phyloP scores from a whole-genome alignment of 2,113 vertebrate species.

The Acanthochromis polyacanthus region DNA sequence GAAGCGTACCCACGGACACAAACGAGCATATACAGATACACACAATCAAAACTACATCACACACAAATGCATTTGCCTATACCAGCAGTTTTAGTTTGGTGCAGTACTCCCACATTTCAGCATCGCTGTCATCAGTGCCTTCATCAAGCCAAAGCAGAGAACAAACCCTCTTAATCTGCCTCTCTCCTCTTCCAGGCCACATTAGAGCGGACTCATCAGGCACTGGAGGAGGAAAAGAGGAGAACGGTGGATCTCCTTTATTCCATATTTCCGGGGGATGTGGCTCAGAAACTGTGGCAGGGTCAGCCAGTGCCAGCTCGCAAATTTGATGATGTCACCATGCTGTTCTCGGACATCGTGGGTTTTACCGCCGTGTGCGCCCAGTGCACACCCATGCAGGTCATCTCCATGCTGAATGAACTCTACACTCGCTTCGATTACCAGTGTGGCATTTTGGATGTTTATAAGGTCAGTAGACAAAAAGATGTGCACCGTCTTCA shows the following conservation, averaged over 20 bases:
- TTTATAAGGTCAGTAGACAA: constrained; percentile 93
- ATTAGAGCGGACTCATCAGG: constrained; percentile 94
- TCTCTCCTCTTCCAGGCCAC: constrained; percentile 84
- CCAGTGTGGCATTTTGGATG: constrained; percentile 97
- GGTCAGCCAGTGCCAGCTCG: constrained; percentile 94
- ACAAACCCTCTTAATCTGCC: constrained; percentile 29
- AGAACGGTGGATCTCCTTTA: constrained; percentile 97
- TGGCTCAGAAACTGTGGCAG: constrained; percentile 98
- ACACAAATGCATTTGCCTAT: constrained; percentile 19
- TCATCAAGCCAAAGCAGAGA: constrained; percentile 33
- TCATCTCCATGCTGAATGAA: constrained; percentile 99
- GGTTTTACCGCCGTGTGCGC: constrained; percentile 98
- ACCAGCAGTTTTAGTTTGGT: constrained; percentile 41
- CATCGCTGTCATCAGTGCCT: constrained; percentile 15
- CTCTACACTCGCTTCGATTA: constrained; percentile 98
- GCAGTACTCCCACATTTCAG: constrained; percentile 48
- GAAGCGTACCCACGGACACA: constrained; percentile 37
- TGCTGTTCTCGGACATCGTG: constrained; percentile 99
- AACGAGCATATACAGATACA: constrained; percentile 33
- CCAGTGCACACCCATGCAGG: constrained; percentile 98
- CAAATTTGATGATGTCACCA: constrained; percentile 98
- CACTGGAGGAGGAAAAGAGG: constrained; percentile 97
- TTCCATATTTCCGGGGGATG: constrained; percentile 97
- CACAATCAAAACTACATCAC: constrained; percentile 40
- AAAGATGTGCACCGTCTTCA: constrained; percentile 8